Evolutionary conservation across 2,113 vertebrate genomes (phyloP).

Genomic region (Morone chrysops): DNA sequence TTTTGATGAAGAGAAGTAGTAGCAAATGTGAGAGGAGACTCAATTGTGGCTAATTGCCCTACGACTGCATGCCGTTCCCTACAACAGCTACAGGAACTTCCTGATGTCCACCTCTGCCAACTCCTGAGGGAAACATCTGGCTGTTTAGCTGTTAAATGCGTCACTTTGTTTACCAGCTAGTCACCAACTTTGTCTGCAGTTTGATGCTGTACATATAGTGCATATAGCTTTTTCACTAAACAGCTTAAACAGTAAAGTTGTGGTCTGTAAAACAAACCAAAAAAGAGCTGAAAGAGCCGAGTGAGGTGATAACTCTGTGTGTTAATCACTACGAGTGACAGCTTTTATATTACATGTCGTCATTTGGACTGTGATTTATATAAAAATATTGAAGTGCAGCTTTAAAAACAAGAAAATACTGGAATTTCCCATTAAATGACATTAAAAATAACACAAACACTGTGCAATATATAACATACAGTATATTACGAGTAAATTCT

Average conservation of each 20-base stretch:
- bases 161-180: too few relatives aligned
- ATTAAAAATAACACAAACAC: conserved; percentile 1
- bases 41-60: not conserved
- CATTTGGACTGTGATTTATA: not conserved
- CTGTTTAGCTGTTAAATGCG: not conserved
- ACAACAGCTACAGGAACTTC: too few relatives aligned
- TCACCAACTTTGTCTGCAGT: not conserved
- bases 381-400: not conserved
- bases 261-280: not conserved
- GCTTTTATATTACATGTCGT: not conserved
- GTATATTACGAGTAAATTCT: not conserved
- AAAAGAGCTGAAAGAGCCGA: not conserved
- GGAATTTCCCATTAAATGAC: not conserved
- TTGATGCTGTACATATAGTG: too few relatives aligned
- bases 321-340: not conserved
- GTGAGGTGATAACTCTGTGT: not conserved
- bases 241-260: not conserved
- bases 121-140: not conserved
- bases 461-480: not conserved
- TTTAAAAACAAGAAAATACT: not conserved
- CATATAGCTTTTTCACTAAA: not conserved
- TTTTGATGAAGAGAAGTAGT: too few relatives aligned
- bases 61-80: not conserved
- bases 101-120: too few relatives aligned
- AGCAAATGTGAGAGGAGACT: not conserved